Evolutionary conservation across 1,140 invertebrate genomes (phyloP).

Genomic region (Octopus sinensis): DNA sequence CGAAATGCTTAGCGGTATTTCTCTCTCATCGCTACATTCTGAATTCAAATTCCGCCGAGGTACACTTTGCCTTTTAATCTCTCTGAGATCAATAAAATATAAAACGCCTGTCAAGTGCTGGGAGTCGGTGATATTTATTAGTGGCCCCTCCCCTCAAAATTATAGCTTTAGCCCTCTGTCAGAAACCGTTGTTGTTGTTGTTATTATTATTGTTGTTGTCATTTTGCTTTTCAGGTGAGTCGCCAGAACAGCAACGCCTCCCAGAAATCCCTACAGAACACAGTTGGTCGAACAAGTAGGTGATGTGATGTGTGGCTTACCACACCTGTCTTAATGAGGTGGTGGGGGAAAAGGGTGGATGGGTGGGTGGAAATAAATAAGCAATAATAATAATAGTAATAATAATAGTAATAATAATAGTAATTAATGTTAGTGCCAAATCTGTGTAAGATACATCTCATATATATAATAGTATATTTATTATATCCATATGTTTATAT

Average conservation of each 20-base stretch:
- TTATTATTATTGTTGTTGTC: not conserved
- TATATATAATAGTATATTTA: not conserved
- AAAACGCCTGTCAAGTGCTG: not conserved
- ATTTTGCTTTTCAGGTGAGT: slow-evolving; percentile 7
- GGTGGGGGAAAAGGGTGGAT: not conserved
- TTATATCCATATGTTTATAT: no score
- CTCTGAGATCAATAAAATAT: not conserved
- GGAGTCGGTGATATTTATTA: not conserved
- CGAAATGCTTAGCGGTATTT: no score
- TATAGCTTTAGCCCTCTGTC: not conserved
- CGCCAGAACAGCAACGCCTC: not conserved
- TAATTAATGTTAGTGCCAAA: not conserved
- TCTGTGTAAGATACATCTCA: not conserved
- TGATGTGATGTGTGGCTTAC: not conserved
- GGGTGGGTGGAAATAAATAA: no score
- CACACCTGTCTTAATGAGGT: not conserved
- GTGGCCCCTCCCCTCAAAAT: not conserved
- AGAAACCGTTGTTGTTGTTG: not conserved
- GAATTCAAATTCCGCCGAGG: not conserved
- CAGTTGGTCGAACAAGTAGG: not conserved
- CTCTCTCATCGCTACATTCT: no score
- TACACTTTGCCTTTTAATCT: not conserved
- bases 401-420: no score
- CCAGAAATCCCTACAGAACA: not conserved
- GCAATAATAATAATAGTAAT: no score